phyloP scores from a whole-genome alignment of 2,888 invertebrate genomes.

The Cephus sareptanus region DNA sequence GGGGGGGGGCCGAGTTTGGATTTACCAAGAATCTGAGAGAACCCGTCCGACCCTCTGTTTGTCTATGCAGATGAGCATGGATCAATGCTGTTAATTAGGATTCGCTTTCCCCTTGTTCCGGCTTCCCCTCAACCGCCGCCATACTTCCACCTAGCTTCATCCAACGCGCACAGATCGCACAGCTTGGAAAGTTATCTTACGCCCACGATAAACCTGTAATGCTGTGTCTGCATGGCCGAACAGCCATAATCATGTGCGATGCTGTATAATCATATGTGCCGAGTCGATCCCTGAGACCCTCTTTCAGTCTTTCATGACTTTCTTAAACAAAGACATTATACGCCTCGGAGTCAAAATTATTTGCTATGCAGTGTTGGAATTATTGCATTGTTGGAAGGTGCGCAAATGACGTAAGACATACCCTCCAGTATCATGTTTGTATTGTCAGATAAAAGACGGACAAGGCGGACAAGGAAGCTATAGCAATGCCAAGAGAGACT shows the following conservation, averaged over 20 bases:
- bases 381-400: too few species aligned
- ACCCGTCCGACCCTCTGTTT: conserved; percentile 44
- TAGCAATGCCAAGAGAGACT: too few species aligned
- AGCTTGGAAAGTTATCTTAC: conserved; percentile 36
- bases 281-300: conserved; percentile 17
- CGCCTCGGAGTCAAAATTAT: neutral
- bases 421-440: too few species aligned
- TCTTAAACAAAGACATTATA: conserved; percentile 47
- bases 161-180: conserved; percentile 34
- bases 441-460: too few species aligned
- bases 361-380: too few species aligned
- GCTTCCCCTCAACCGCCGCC: conserved; percentile 26
- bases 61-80: conserved; percentile 50
- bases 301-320: neutral
- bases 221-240: conserved; percentile 37
- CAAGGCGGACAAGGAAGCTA: too few species aligned
- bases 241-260: conserved; percentile 44
- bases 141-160: conserved; percentile 31
- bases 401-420: too few species aligned
- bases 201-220: conserved; percentile 46
- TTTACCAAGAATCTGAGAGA: conserved; percentile 43
- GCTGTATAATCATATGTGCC: conserved; percentile 47
- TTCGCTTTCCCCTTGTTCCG: conserved; percentile 32
- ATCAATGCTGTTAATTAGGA: conserved; percentile 54
- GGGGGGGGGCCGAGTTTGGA: conserved; percentile 16